A percentile compares a stretch with the other conserved stretches of the same genome.
Conservation (phyloP, 35 echinoderm and acorn worm species). For the Hemicentrotus pulcherrimus region DNA sequence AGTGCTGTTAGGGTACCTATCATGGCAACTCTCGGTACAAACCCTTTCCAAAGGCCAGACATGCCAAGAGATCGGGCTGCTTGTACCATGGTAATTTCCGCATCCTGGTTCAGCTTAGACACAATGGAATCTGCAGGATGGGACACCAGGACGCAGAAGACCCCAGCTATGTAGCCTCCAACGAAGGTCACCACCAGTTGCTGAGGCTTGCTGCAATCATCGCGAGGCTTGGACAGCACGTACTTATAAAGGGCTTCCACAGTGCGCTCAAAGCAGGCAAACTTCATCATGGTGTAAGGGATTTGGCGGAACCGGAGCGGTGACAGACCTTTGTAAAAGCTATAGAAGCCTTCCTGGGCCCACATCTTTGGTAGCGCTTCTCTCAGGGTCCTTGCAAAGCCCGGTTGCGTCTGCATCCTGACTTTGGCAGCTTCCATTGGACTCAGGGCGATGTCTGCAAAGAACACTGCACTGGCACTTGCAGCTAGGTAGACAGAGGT, state of each 20-base stretch:
- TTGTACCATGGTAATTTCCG: constrained; percentile 72
- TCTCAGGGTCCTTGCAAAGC: constrained; percentile 76
- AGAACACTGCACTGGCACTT: constrained; percentile 89
- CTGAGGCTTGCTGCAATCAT: constrained; percentile 81
- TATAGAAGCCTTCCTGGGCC: constrained; percentile 75
- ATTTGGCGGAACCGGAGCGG: constrained; percentile 93
- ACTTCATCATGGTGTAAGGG: constrained; percentile 99
- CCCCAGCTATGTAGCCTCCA: constrained; percentile 97
- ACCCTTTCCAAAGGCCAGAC: constrained; percentile 97
- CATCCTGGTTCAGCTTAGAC: constrained; percentile 87
- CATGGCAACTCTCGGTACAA: constrained; percentile 95
- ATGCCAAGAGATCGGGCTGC: constrained; percentile 83
- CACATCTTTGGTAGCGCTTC: constrained; percentile 83
- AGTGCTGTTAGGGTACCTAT: constrained; percentile 98
- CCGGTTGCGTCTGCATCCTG: constrained; percentile 82
- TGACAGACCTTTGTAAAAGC: constrained; percentile 97
- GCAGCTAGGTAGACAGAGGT: constrained; percentile 85
- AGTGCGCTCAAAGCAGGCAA: constrained; percentile 97
- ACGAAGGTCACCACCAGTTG: constrained; percentile 94
- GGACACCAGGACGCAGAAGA: constrained; percentile 94
- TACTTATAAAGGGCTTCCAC: constrained; percentile 94
- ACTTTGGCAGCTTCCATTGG: constrained; percentile 98
- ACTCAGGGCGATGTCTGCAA: constrained; percentile 93
- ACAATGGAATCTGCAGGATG: constrained; percentile 96
- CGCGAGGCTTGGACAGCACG: constrained; percentile 89